These are phyloP conservation scores for Argyrosomus regius DNA, from an alignment of 2,797 vertebrate genomes.

Conservation along the genomic window DNA sequence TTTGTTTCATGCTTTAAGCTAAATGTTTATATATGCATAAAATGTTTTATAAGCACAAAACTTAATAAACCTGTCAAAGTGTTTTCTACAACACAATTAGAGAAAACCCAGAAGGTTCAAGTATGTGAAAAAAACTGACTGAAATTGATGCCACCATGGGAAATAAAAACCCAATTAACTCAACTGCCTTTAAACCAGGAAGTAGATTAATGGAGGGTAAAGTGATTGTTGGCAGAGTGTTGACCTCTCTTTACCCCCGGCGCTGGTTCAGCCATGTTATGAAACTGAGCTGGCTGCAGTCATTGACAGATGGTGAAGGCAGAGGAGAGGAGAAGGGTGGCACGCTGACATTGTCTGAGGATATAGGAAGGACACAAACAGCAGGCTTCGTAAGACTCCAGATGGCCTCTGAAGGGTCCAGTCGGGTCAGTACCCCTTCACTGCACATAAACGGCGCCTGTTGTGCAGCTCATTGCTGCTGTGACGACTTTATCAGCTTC, in stretches of 20 bases:
- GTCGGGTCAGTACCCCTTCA: constrained; percentile 38
- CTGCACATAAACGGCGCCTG: constrained; percentile 34
- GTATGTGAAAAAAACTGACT: constrained; percentile 13
- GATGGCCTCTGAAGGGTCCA: constrained; percentile 60
- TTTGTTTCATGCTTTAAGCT: neutral
- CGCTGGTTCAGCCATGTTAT: constrained; percentile 18
- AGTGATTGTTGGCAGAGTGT: constrained; percentile 33
- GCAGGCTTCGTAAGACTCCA: constrained; percentile 60
- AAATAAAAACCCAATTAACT: constrained; percentile 45
- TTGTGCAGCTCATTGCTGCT: constrained; percentile 5
- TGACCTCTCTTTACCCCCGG: constrained; percentile 38
- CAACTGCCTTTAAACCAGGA: constrained; percentile 43
- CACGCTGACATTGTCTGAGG: constrained; percentile 52
- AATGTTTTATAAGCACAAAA: neutral
- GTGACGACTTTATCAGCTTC: constrained; percentile 32
- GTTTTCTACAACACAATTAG: neutral
- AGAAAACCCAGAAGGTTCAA: neutral
- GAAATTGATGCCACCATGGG: constrained; percentile 25
- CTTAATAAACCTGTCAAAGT: neutral
- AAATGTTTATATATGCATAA: neutral
- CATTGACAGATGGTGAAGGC: constrained; percentile 62
- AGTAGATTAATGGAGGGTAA: constrained; percentile 45
- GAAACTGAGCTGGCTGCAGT: constrained; percentile 23
- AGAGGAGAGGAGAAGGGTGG: constrained; percentile 41
- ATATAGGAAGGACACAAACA: constrained; percentile 54